Evolutionary conservation across 2,113 vertebrate species (phyloP), one percentile per base, ranked within the genome.

Genomic region (Pogonocichla stellata): DNA sequence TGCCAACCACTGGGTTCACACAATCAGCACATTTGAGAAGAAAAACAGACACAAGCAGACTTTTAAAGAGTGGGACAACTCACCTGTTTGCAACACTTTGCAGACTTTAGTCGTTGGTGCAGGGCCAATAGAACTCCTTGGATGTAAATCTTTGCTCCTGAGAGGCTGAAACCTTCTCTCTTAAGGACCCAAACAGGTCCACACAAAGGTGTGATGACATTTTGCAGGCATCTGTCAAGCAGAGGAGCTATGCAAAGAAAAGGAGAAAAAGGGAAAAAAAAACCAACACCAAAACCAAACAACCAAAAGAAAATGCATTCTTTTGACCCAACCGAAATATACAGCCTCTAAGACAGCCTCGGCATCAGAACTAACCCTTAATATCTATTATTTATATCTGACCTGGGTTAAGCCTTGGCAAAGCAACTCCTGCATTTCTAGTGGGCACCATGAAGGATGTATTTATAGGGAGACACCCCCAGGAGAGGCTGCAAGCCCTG

Each of bases 381-480:
- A 97, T 97, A 96, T 97, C 97, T 97, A 95, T 98, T 98, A 98
- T 98, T 98, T 97, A 97, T 97, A 95, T 96, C 96, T 98, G 98
- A 98, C 98, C 98, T 91, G 88, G 96, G 97, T 97, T 97, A 98
- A 98, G 92, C 73, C 98, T 97, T 94, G 88, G 82, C 83, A 97
- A 97, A 98, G 96, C 97, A 97, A 97, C 96, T 98, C 95, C 98
- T 96, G 97, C 90, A 94, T 98, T 97, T 98, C 97, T 87, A 98
- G 98, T 98, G 98, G 97, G 96, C 98, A 98, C 98, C 98, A 98
- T 97, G 96, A 97, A 97, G 96, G 98, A 95, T 31, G 96, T 97
- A 97, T 98, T 98, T 98, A 98, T 98, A 98, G 74, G 53, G 95
- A 97, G 96, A 98, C 98, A 98, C 98, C 98, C 98, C 97, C 95